phyloP scores from a whole-genome alignment of 1,140 invertebrate species.

The Thalassaphorura encarpata region DNA sequence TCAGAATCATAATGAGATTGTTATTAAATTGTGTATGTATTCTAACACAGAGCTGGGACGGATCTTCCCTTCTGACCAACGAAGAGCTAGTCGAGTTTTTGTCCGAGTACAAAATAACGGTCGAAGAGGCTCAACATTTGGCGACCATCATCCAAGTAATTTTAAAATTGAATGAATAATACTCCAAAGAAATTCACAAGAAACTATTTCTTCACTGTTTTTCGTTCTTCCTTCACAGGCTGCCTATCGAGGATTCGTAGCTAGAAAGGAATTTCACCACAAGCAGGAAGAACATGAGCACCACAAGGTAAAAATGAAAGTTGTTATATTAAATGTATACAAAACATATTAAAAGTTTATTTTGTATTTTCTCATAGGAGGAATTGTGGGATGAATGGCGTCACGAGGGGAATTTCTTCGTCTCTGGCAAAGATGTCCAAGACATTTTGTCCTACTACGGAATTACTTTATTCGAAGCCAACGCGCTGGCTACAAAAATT shows the following conservation, averaged over 20 bases:
- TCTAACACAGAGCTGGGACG: constrained; percentile 15
- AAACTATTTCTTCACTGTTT: too few species aligned
- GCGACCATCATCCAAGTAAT: constrained; percentile 9
- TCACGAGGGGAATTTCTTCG: not conserved
- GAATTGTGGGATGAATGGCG: not conserved
- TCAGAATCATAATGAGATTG: not conserved
- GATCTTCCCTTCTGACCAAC: not conserved
- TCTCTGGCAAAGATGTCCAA: constrained; percentile 3
- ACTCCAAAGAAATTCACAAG: too few species aligned
- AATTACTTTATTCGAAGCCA: constrained; percentile 8
- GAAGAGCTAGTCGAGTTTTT: constrained; percentile 11
- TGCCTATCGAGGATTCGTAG: constrained; percentile 5
- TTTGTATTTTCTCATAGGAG: not conserved
- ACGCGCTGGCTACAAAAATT: constrained; percentile 13
- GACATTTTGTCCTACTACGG: constrained; percentile 1
- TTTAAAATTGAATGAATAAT: too few species aligned
- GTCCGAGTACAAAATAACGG: not conserved
- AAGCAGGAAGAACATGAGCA: not conserved
- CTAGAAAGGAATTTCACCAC: not conserved
- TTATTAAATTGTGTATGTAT: not conserved
- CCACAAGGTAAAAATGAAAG: not conserved
- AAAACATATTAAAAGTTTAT: too few species aligned
- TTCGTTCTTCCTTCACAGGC: too few species aligned
- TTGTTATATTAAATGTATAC: too few species aligned
- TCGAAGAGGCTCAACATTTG: not conserved